Percentiles rank a stretch among this genome's conserved stretches.
Conservation (phyloP, 92 coral and sea anemone genomes). For the Phenganax stokvisi region DNA sequence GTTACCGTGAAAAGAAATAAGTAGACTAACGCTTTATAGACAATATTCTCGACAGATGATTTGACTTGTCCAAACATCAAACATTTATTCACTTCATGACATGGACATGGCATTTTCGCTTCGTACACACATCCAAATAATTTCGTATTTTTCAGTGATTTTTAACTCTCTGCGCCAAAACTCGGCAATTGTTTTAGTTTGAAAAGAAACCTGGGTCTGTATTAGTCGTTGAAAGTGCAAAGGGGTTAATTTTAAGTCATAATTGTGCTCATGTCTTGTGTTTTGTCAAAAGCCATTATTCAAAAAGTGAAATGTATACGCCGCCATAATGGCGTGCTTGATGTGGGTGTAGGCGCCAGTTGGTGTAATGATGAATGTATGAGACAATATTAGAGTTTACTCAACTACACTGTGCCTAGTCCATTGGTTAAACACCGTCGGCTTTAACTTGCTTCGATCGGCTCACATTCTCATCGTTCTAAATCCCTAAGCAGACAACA, state of each 20-base stretch:
- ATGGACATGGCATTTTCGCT: neutral
- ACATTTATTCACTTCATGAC: conserved; percentile 22
- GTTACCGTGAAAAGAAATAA: neutral
- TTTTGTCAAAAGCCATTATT: conserved; percentile 42
- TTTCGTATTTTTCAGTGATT: neutral
- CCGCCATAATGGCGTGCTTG: conserved; percentile 43
- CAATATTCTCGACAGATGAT: conserved; percentile 9
- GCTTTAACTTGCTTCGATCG: conserved; percentile 41
- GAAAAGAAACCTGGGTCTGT: neutral
- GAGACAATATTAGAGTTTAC: conserved; percentile 39
- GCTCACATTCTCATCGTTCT: conserved; percentile 33
- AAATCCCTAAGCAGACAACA: conserved; percentile 45
- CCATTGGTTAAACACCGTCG: conserved; percentile 37
- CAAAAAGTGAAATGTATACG: conserved; percentile 35
- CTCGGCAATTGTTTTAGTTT: no score
- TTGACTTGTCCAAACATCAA: conserved; percentile 31
- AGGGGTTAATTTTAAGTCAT: neutral
- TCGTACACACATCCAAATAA: conserved; percentile 4
- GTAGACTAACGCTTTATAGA: conserved; percentile 9
- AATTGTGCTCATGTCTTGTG: conserved; percentile 17
- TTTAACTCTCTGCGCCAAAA: neutral
- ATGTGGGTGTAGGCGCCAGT: conserved; percentile 43
- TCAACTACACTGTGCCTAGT: conserved; percentile 39
- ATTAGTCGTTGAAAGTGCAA: neutral
- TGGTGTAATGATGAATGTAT: conserved; percentile 40